Conservation (phyloP, 2,888 invertebrate genomes). For the Hartigia nigra region DNA sequence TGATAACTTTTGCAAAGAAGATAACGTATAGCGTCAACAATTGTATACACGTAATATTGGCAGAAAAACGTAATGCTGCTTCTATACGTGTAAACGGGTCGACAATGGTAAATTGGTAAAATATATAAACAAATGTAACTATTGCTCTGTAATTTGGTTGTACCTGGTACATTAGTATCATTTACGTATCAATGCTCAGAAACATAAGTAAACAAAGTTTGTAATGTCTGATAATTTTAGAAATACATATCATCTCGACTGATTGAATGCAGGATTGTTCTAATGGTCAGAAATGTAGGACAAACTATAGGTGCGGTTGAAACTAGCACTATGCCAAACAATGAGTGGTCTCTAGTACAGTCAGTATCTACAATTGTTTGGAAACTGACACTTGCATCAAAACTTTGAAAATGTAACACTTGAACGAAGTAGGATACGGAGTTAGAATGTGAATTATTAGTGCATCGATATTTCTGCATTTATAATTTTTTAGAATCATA, state of each 20-base stretch:
- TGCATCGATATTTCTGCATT: not conserved
- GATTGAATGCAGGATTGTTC: too few species aligned
- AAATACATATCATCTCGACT: too few species aligned
- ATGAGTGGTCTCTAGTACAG: too few species aligned
- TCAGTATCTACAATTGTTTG: too few species aligned
- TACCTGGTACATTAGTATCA: not conserved
- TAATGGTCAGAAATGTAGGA: not conserved
- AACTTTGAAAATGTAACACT: not conserved
- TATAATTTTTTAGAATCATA: not conserved
- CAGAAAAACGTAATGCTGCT: not conserved
- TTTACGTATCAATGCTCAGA: not conserved
- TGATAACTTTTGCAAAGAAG: not conserved
- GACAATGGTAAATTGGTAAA: not conserved
- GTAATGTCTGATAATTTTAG: not conserved
- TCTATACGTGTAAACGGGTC: not conserved
- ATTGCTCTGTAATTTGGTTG: not conserved
- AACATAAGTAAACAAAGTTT: not conserved
- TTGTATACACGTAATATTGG: not conserved
- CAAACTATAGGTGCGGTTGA: not conserved
- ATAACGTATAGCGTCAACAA: not conserved
- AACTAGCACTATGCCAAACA: too few species aligned
- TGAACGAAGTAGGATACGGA: not conserved
- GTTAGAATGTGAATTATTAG: not conserved
- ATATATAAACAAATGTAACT: not conserved
- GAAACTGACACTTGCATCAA: too few species aligned